Conservation (phyloP, 2,113 vertebrate species). For the Bambusicola thoracicus region DNA sequence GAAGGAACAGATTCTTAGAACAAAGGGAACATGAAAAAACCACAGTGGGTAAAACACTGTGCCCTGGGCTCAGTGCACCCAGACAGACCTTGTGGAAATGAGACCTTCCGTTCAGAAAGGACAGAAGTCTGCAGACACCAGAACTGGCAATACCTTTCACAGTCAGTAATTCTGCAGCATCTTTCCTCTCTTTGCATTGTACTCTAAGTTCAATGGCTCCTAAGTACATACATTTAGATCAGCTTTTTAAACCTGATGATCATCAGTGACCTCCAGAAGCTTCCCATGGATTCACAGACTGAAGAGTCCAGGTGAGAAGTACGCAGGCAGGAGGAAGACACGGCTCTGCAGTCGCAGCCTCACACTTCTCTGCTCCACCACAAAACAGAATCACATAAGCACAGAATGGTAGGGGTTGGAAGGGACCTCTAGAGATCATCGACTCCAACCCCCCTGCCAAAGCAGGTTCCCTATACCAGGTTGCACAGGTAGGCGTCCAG, state of each 20-base stretch:
- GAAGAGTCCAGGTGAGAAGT: background rate
- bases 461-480: too few relatives aligned
- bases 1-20: background rate
- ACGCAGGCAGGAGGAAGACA: background rate
- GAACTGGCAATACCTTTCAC: background rate
- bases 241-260: background rate
- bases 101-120: background rate
- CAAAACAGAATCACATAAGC: too few relatives aligned
- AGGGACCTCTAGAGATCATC: too few relatives aligned
- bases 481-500: too few relatives aligned
- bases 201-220: background rate
- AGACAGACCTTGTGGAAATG: background rate
- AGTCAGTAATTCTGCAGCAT: background rate
- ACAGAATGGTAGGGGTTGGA: too few relatives aligned
- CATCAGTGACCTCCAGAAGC: background rate
- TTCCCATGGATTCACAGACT: background rate
- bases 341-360: background rate
- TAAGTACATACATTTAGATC: background rate
- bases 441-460: too few relatives aligned
- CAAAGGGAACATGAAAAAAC: background rate
- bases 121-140: background rate
- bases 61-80: background rate
- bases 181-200: background rate
- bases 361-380: background rate
- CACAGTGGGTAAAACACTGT: background rate